Conservation (phyloP, 2,888 invertebrate species). For the Sminthurides aquaticus region DNA sequence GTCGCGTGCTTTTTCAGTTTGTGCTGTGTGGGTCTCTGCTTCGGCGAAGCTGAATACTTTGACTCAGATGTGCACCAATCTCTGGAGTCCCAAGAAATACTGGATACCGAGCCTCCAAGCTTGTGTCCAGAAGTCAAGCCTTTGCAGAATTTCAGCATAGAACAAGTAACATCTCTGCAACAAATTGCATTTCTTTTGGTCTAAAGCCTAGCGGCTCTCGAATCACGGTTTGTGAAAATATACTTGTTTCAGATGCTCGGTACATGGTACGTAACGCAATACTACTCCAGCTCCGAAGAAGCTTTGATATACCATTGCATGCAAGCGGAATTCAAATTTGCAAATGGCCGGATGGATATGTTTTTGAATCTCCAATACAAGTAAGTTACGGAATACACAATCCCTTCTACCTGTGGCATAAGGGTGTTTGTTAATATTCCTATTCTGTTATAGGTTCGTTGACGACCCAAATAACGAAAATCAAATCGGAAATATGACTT, state of each 20-base stretch:
- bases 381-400: conserved; percentile 16
- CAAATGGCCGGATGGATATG: conserved; percentile 54
- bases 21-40: no score
- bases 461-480: conserved; percentile 70
- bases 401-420: background rate
- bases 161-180: conserved; percentile 53
- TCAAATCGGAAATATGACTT: conserved; percentile 76
- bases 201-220: background rate
- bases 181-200: conserved; percentile 5
- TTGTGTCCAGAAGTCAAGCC: conserved; percentile 65
- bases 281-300: conserved; percentile 82
- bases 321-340: conserved; percentile 57
- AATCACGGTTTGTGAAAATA: no score
- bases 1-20: no score
- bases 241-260: conserved; percentile 60
- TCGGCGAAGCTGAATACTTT: no score
- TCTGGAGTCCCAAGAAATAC: background rate
- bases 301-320: conserved; percentile 77
- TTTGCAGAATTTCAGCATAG: conserved; percentile 68
- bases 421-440: background rate
- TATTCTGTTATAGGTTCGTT: conserved; percentile 55
- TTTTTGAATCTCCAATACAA: conserved; percentile 85
- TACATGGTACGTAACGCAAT: conserved; percentile 76
- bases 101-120: background rate
- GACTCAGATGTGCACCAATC: no score